Percentiles rank a stretch among this genome's conserved stretches.
phyloP scores from a whole-genome alignment of 2,888 invertebrate genomes.

The Balanococcus diminutus region DNA sequence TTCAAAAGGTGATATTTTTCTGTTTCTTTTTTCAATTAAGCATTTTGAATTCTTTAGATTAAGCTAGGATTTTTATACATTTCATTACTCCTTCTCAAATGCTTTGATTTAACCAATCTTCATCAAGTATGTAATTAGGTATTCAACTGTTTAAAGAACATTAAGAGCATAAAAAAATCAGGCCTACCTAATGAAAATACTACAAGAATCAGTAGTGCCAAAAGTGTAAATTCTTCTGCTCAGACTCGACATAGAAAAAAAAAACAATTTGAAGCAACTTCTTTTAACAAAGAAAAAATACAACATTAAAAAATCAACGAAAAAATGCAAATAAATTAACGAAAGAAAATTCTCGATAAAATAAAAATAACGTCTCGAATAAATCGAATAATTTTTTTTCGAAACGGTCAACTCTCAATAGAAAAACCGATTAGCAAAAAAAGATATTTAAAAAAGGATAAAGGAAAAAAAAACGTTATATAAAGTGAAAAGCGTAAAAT shows the following conservation, averaged over 20 bases:
- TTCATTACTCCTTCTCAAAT: too few species aligned
- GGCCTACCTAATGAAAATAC: too few species aligned
- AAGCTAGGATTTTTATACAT: too few species aligned
- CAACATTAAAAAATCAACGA: background rate
- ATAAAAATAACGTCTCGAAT: background rate
- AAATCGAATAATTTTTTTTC: slow-evolving; percentile 4
- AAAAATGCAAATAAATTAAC: background rate
- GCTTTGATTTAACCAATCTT: too few species aligned
- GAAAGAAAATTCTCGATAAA: background rate
- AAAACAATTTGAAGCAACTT: background rate
- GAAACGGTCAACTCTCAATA: background rate
- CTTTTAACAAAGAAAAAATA: background rate
- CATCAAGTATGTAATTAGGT: too few species aligned
- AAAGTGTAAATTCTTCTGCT: too few species aligned
- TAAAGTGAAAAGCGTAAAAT: slow-evolving; percentile 22
- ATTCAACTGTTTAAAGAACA: too few species aligned
- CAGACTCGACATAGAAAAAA: background rate
- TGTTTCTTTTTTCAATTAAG: too few species aligned
- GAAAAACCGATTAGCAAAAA: background rate
- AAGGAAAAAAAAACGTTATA: background rate
- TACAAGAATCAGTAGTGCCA: too few species aligned
- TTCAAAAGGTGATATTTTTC: too few species aligned
- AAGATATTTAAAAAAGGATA: background rate
- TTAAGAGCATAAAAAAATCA: too few species aligned
- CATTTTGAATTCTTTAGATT: too few species aligned